phyloP scores from a whole-genome alignment of 2,113 vertebrate species.

The Hassar affinis region DNA sequence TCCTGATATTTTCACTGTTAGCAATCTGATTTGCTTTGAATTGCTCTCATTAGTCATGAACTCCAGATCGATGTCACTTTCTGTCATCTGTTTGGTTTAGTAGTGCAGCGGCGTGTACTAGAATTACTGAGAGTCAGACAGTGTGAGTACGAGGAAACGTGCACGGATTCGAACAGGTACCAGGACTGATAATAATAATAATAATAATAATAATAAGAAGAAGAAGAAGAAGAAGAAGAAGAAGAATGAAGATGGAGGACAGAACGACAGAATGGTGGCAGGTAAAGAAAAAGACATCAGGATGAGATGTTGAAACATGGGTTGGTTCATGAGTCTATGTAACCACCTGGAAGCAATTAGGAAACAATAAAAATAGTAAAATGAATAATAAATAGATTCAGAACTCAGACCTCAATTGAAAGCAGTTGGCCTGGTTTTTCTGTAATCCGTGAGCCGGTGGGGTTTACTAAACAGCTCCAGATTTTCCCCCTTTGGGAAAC shows the following conservation, averaged over 20 bases:
- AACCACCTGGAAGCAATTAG: not conserved
- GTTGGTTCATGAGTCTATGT: not conserved
- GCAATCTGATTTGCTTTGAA: not conserved
- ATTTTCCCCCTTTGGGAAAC: conserved; percentile 40
- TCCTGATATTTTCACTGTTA: not conserved
- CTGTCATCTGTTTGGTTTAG: too few species aligned
- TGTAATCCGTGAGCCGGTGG: conserved; percentile 58
- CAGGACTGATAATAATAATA: too few species aligned
- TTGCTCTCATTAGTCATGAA: not conserved
- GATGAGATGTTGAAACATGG: not conserved
- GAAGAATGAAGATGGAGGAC: too few species aligned
- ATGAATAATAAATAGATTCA: not conserved
- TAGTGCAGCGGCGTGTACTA: too few species aligned
- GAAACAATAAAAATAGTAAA: not conserved
- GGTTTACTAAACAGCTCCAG: conserved; percentile 65
- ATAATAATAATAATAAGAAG: too few species aligned
- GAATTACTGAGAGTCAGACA: too few species aligned
- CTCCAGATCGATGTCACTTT: not conserved
- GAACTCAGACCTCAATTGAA: not conserved
- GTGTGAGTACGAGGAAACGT: too few species aligned
- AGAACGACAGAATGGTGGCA: not conserved
- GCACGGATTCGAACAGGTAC: too few species aligned
- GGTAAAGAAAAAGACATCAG: not conserved
- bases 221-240: too few species aligned
- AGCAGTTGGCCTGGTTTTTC: conserved; percentile 27